Percentiles rank a stretch among this genome's conserved stretches.
Conservation (phyloP, 2,888 invertebrate genomes). For the Scelioninae gen. 1 region DNA sequence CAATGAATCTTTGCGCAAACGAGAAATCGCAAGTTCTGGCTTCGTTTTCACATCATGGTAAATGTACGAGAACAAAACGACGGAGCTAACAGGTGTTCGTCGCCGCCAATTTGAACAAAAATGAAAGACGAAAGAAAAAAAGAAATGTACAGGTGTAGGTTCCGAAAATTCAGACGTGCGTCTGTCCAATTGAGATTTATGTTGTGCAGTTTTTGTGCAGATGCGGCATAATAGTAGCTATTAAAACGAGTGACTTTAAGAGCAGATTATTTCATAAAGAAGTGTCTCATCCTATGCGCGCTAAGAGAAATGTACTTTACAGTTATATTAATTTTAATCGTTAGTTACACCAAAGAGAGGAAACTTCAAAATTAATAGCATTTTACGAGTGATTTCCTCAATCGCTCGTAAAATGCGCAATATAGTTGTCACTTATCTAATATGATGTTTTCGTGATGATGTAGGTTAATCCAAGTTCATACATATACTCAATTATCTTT, state of each 20-base stretch:
- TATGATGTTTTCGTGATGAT: slow-evolving; percentile 22
- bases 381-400: no score
- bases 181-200: slow-evolving; percentile 17
- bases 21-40: slow-evolving; percentile 17
- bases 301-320: slow-evolving; percentile 33
- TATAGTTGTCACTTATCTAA: slow-evolving; percentile 26
- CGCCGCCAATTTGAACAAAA: slow-evolving; percentile 39
- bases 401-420: slow-evolving; percentile 10
- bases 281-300: neutral
- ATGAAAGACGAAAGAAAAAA: no score
- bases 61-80: slow-evolving; percentile 6
- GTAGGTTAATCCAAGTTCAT: no score
- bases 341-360: slow-evolving; percentile 25
- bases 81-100: slow-evolving; percentile 53
- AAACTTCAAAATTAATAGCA: slow-evolving; percentile 9
- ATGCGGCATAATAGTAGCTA: slow-evolving; percentile 25
- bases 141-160: slow-evolving; percentile 47
- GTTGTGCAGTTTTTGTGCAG: slow-evolving; percentile 23
- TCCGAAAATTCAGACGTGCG: slow-evolving; percentile 18
- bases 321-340: slow-evolving; percentile 49
- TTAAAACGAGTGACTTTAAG: slow-evolving; percentile 5
- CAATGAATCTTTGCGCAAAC: slow-evolving; percentile 26
- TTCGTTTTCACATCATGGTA: slow-evolving; percentile 7
- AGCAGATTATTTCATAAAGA: neutral
- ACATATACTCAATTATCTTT: no score